A percentile compares a stretch with the other conserved stretches of the same genome.
Conservation (phyloP, 2,888 invertebrate species). For the Scaptomyza tumidula region DNA sequence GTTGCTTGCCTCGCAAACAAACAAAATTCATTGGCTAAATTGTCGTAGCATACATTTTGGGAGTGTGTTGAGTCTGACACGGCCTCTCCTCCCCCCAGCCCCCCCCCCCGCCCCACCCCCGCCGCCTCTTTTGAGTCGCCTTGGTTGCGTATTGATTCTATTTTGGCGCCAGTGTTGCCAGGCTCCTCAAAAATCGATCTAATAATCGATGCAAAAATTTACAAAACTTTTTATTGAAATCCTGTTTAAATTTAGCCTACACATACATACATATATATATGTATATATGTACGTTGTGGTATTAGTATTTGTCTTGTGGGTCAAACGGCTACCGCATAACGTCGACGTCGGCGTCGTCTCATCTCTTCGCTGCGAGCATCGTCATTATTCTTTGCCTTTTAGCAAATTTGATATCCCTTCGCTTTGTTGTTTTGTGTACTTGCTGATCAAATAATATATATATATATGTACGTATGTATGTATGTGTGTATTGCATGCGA, state of each 20-base stretch:
- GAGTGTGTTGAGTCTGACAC: constrained; percentile 25
- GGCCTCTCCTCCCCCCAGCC: too few species aligned
- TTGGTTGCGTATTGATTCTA: constrained; percentile 59
- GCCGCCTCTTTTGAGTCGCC: constrained; percentile 11
- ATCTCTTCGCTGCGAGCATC: constrained; percentile 2
- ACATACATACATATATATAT: constrained; percentile 16
- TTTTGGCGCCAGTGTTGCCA: constrained; percentile 47
- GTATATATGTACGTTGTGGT: constrained; percentile 32
- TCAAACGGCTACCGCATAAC: constrained; percentile 61
- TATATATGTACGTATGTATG: constrained; percentile 31
- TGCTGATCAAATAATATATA: constrained; percentile 35
- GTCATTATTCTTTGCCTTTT: constrained; percentile 40
- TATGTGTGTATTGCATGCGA: constrained; percentile 48
- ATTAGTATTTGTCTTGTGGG: constrained; percentile 58
- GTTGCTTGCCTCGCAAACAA: neutral
- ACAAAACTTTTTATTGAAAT: constrained; percentile 11
- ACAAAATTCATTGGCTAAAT: constrained; percentile 21
- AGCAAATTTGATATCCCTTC: neutral
- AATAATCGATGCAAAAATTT: constrained; percentile 17
- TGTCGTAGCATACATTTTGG: constrained; percentile 65
- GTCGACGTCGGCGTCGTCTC: constrained; percentile 26
- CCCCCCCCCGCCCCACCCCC: too few species aligned
- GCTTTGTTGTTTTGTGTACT: constrained; percentile 30
- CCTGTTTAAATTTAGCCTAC: constrained; percentile 48
- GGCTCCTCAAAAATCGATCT: constrained; percentile 26